These are phyloP conservation scores for Synchiropus splendidus DNA, from an alignment of 2,113 vertebrate species.

Conservation along the genomic window DNA sequence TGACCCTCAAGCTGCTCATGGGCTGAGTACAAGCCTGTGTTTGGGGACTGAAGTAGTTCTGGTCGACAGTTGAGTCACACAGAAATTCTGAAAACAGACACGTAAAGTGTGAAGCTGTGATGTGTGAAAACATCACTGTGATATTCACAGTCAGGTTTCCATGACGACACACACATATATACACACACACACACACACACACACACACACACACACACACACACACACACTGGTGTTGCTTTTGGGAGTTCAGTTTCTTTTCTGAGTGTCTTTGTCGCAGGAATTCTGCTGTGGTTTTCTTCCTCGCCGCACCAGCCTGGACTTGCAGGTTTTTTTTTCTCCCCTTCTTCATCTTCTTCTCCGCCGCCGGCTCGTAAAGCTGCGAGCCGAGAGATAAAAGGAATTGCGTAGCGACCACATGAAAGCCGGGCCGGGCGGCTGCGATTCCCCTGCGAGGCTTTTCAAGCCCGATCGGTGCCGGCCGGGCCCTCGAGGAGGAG, in stretches of 20 bases:
- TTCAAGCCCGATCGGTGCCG: constrained; percentile 54
- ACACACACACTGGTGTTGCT: constrained; percentile 11
- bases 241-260: constrained; percentile 21
- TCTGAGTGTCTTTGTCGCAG: constrained; percentile 46
- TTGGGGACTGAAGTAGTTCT: too few species aligned
- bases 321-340: constrained; percentile 41
- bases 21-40: too few species aligned
- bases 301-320: constrained; percentile 48
- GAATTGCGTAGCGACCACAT: constrained; percentile 59
- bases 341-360: constrained; percentile 28
- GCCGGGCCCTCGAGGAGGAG: constrained; percentile 52
- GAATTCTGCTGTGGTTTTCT: constrained; percentile 57
- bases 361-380: constrained; percentile 48
- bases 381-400: constrained; percentile 61
- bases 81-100: too few species aligned
- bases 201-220: constrained; percentile 1
- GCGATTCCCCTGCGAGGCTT: constrained; percentile 61
- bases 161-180: neutral
- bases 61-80: too few species aligned
- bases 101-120: too few species aligned
- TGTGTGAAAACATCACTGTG: too few species aligned
- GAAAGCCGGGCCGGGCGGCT: constrained; percentile 58
- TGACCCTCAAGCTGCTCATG: too few species aligned
- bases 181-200: constrained; percentile 1
- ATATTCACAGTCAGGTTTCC: too few species aligned